Evolutionary conservation across 2,113 vertebrate species (phyloP).

Genomic region (Cyprinodon tularosa): DNA sequence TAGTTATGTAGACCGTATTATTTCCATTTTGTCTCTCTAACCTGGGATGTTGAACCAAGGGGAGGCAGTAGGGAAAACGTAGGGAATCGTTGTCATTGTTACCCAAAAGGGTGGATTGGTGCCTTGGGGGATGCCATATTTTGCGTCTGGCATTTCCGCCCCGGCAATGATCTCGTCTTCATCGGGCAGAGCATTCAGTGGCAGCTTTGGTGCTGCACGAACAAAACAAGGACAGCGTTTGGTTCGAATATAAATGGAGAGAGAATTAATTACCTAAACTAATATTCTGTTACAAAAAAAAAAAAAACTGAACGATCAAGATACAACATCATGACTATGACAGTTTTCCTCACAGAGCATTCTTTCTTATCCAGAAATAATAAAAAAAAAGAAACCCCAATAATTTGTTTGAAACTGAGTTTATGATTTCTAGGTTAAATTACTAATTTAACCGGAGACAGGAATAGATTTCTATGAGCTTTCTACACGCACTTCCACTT

Average conservation of each 20-base stretch:
- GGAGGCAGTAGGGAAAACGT: conserved; percentile 39
- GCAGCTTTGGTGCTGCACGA: conserved; percentile 18
- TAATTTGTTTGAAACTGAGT: no score
- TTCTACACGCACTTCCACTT: no score
- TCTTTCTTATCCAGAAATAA: no score
- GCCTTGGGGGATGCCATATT: not conserved
- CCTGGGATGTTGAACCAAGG: conserved; percentile 63
- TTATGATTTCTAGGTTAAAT: no score
- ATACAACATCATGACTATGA: no score
- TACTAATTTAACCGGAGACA: no score
- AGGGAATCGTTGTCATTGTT: conserved; percentile 32
- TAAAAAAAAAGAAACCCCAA: no score
- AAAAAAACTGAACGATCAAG: not conserved
- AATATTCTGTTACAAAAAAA: not conserved
- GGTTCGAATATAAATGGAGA: not conserved
- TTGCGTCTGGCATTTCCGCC: accelerated
- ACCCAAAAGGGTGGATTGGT: conserved; percentile 35
- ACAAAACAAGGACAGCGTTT: not conserved
- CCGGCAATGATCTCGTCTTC: accelerated
- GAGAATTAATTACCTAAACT: not conserved
- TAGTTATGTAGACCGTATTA: not conserved
- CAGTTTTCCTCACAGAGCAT: no score
- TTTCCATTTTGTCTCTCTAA: not conserved
- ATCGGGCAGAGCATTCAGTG: conserved; percentile 25
- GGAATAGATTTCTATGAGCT: no score